A percentile compares a stretch with the other conserved stretches of the same genome.
Conservation (phyloP, 2,113 vertebrate genomes). For the Ochotona curzoniae region DNA sequence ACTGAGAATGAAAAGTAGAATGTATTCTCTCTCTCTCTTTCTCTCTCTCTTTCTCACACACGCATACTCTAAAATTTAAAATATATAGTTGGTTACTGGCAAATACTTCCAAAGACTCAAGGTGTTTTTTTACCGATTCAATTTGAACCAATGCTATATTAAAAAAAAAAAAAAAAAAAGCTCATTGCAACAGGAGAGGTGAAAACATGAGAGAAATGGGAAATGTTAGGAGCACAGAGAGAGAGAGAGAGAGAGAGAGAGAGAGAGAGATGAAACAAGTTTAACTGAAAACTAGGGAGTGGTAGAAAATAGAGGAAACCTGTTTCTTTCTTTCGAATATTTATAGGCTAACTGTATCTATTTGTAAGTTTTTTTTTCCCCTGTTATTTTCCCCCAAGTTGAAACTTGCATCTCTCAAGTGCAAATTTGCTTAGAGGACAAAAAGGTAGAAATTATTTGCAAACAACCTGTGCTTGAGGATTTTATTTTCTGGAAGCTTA, state of each 20-base stretch:
- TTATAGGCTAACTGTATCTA: no score
- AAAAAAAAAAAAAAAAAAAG: not conserved
- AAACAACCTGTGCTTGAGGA: not conserved
- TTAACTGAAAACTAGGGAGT: not conserved
- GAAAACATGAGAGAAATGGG: not conserved
- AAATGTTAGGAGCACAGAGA: not conserved
- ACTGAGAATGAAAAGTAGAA: not conserved
- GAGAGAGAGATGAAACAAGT: not conserved
- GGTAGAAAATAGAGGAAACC: not conserved
- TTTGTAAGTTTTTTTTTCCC: not conserved
- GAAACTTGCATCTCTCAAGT: not conserved
- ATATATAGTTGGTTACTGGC: not conserved
- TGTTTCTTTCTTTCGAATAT: not conserved
- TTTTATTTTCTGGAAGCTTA: not conserved
- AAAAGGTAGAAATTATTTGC: not conserved
- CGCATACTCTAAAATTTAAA: not conserved
- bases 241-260: not conserved
- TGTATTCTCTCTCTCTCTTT: not conserved
- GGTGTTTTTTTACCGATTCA: not conserved
- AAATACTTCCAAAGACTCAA: not conserved
- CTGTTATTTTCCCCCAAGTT: not conserved
- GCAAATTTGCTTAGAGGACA: not conserved
- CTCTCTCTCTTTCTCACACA: no score
- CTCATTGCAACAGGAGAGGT: not conserved
- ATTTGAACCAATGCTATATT: not conserved